Percentiles rank a stretch among this genome's conserved stretches.
Conservation (phyloP, 2,797 vertebrate species). For the Austrolebias charrua region DNA sequence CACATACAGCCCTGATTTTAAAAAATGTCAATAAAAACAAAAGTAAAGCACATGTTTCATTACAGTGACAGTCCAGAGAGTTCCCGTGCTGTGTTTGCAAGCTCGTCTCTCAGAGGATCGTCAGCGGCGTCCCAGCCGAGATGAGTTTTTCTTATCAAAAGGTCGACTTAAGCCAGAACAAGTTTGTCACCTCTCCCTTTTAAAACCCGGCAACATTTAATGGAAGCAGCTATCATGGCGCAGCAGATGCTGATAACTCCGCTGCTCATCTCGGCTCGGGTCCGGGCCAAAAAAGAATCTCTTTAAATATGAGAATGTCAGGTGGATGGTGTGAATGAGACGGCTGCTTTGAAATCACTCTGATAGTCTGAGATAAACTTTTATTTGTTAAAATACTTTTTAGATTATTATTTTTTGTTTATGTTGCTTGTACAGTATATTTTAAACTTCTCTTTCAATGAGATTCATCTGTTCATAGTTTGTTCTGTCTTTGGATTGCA, state of each 20-base stretch:
- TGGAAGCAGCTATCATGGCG: conserved; percentile 71
- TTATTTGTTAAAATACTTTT: conserved; percentile 1
- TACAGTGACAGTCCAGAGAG: conserved; percentile 28
- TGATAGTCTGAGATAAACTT: conserved; percentile 12
- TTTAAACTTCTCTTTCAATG: conserved; percentile 1
- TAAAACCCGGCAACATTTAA: conserved; percentile 69
- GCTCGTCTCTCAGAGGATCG: conserved; percentile 28
- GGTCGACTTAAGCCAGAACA: conserved; percentile 64
- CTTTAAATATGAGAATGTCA: conserved; percentile 50
- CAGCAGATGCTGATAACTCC: conserved; percentile 69
- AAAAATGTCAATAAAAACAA: too few relatives aligned
- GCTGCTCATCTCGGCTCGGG: conserved; percentile 45
- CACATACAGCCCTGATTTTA: background rate
- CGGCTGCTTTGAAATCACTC: conserved; percentile 27
- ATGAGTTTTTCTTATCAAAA: conserved; percentile 68
- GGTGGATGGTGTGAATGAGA: conserved; percentile 36
- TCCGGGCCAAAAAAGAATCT: conserved; percentile 58
- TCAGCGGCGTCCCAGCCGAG: conserved; percentile 30
- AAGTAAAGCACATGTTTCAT: conserved; percentile 8
- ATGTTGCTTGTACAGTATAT: background rate
- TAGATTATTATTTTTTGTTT: background rate
- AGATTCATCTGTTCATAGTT: background rate
- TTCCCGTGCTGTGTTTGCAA: conserved; percentile 23
- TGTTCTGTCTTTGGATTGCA: conserved; percentile 5
- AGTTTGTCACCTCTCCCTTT: conserved; percentile 62